These are phyloP conservation scores for Actinia tenebrosa DNA, from an alignment of 64 coral and sea anemone species.

Conservation along the genomic window DNA sequence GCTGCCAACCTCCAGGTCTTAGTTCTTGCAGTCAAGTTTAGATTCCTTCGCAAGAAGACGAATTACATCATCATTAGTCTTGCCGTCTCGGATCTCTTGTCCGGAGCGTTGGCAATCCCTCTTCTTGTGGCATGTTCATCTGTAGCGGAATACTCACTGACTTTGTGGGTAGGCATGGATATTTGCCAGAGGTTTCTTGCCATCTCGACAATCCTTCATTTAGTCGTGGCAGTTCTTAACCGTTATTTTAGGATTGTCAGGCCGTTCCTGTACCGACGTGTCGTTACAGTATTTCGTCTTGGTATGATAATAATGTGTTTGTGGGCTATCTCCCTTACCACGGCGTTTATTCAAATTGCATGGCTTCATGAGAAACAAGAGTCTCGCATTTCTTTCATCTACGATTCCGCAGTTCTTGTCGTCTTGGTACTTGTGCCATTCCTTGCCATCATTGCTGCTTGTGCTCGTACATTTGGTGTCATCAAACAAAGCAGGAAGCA, in stretches of 20 bases:
- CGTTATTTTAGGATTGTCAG: conserved; percentile 31
- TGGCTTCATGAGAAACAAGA: background rate
- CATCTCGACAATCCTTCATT: conserved; percentile 48
- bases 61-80: conserved; percentile 42
- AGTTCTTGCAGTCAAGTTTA: background rate
- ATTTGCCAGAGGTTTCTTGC: conserved; percentile 39
- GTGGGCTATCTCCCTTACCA: conserved; percentile 19
- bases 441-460: conserved; percentile 14
- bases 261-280: conserved; percentile 15
- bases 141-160: background rate
- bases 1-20: conserved; percentile 19
- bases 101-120: conserved; percentile 27
- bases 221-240: conserved; percentile 12
- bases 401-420: conserved; percentile 7
- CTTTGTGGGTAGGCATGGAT: conserved; percentile 35
- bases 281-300: conserved; percentile 15
- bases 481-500: conserved; percentile 18
- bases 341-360: conserved; percentile 10
- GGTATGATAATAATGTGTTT: background rate
- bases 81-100: conserved; percentile 29
- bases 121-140: conserved; percentile 27
- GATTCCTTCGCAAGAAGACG: conserved; percentile 24
- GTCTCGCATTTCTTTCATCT: background rate
- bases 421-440: conserved; percentile 34
- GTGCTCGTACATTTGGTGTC: conserved; percentile 6